Evolutionary conservation across 2,797 vertebrate genomes (phyloP).

Genomic region (Bradypodion pumilum): DNA sequence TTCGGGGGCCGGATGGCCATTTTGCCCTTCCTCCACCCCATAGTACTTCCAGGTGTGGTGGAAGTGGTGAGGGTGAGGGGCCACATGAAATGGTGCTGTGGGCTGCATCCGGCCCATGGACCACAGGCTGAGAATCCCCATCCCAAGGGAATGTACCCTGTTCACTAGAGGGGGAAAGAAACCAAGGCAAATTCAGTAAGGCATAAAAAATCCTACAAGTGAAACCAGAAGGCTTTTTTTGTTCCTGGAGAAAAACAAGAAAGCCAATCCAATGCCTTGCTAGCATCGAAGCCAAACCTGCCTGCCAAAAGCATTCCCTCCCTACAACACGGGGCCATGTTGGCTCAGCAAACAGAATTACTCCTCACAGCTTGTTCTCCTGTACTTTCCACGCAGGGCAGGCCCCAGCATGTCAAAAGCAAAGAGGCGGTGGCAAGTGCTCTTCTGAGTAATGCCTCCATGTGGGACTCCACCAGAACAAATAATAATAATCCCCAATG

Average conservation of each 20-base stretch:
- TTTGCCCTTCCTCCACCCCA: too few species aligned
- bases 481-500: accelerated
- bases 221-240: neutral
- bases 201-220: slow-evolving; percentile 15
- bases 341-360: neutral
- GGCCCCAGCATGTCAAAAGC: neutral
- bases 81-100: too few species aligned
- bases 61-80: too few species aligned
- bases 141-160: neutral
- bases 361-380: neutral
- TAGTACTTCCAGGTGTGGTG: too few species aligned
- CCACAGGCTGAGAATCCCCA: too few species aligned
- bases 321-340: neutral
- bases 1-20: too few species aligned
- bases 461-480: neutral
- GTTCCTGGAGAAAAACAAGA: neutral
- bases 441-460: neutral
- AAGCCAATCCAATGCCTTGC: neutral
- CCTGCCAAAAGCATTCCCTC: slow-evolving; percentile 3
- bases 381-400: neutral
- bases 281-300: neutral
- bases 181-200: neutral
- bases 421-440: neutral
- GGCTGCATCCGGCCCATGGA: too few species aligned
- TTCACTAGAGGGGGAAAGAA: neutral